These are phyloP conservation scores for Anas platyrhynchos DNA, from an alignment of 2,113 vertebrate species.

Conservation along the genomic window DNA sequence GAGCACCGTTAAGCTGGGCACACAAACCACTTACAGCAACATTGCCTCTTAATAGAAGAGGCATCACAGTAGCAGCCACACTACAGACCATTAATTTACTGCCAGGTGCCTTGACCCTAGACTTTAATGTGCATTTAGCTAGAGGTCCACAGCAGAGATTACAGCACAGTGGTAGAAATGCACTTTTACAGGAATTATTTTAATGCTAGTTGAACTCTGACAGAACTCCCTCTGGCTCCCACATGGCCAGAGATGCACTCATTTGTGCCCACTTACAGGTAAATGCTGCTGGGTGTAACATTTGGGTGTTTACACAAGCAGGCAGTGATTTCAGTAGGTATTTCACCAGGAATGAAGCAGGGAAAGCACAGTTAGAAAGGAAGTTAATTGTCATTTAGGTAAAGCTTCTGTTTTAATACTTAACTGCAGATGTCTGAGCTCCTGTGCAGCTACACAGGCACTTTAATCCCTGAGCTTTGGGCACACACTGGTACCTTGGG, in stretches of 20 bases:
- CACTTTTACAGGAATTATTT: background rate
- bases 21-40: background rate
- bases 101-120: background rate
- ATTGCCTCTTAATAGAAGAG: background rate
- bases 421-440: background rate
- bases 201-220: background rate
- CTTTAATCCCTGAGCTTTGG: background rate
- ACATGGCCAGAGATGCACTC: background rate
- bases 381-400: background rate
- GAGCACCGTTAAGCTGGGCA: background rate
- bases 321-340: background rate
- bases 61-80: background rate
- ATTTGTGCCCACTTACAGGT: fast-evolving
- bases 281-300: background rate
- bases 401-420: background rate
- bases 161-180: background rate
- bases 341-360: background rate
- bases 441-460: background rate
- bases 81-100: constrained; percentile 1
- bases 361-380: background rate
- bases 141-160: background rate
- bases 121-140: background rate
- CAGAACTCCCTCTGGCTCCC: background rate
- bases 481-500: fast-evolving
- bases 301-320: background rate